A percentile compares a stretch with the other conserved stretches of the same genome.
Evolutionary conservation across 2,888 invertebrate species (phyloP).

Genomic region (Lasioglossum leucozonium): DNA sequence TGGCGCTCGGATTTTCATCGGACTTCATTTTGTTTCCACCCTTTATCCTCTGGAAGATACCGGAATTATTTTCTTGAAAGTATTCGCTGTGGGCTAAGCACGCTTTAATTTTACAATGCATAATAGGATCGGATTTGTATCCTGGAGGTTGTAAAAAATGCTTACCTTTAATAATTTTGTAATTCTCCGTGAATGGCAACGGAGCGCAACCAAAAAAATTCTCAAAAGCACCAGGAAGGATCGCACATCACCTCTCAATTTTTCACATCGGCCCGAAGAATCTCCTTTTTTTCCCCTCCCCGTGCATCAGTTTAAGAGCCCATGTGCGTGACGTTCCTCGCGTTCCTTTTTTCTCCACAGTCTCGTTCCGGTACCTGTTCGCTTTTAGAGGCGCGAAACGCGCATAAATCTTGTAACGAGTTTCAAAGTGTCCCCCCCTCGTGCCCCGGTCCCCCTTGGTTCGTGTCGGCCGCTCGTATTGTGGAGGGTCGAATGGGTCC

Average conservation of each 20-base stretch:
- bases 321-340: background rate
- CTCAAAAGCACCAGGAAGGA: background rate
- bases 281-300: background rate
- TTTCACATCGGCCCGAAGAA: background rate
- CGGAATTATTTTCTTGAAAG: too few species aligned
- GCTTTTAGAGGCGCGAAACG: conserved; percentile 16
- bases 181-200: background rate
- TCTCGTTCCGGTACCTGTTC: background rate
- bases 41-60: background rate
- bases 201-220: background rate
- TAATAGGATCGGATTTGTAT: too few species aligned
- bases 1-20: background rate
- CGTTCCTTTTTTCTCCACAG: background rate
- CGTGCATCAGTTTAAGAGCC: background rate
- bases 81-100: too few species aligned
- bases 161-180: background rate
- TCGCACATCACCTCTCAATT: background rate
- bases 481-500: background rate
- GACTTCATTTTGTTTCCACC: background rate
- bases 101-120: too few species aligned
- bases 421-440: conserved; percentile 2
- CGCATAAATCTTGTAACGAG: conserved; percentile 21
- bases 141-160: too few species aligned
- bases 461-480: background rate
- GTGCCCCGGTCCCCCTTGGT: background rate